Evolutionary conservation across 2,888 invertebrate species (phyloP).

Genomic region (Cerastis rubricosa): DNA sequence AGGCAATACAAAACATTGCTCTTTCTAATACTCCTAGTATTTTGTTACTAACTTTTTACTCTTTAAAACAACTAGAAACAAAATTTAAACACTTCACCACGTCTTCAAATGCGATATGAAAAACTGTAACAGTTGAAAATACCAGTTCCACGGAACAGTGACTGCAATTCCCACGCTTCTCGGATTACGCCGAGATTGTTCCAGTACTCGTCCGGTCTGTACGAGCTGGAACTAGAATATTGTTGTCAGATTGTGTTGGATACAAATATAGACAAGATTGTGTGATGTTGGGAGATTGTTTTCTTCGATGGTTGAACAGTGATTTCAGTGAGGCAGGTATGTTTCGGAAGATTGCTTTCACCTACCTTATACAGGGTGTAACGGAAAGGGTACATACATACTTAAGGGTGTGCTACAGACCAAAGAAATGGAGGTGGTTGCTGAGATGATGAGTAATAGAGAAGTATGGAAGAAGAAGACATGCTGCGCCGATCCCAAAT

Average conservation of each 20-base stretch:
- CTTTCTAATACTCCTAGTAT: not conserved
- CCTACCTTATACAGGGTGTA: not conserved
- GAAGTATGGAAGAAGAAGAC: too few relatives aligned
- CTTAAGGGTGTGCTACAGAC: too few relatives aligned
- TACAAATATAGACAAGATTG: constrained; percentile 50
- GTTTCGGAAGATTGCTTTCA: not conserved
- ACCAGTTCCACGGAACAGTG: constrained; percentile 44
- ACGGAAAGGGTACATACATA: too few relatives aligned
- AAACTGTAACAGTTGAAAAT: constrained; percentile 44
- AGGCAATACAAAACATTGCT: not conserved
- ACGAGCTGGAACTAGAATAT: constrained; percentile 46
- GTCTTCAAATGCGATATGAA: constrained; percentile 49
- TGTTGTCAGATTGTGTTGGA: constrained; percentile 44
- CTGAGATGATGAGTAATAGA: too few relatives aligned
- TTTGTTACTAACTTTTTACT: not conserved
- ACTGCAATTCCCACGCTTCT: constrained; percentile 43
- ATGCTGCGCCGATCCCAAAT: too few relatives aligned
- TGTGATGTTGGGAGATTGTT: constrained; percentile 41
- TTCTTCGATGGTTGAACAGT: constrained; percentile 21
- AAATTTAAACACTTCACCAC: constrained; percentile 41
- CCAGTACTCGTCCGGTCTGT: constrained; percentile 30
- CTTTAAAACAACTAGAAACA: not conserved
- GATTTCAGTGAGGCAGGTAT: constrained; percentile 15
- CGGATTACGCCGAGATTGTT: constrained; percentile 52
- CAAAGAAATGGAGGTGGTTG: too few relatives aligned